Evolutionary conservation across 2,888 invertebrate species (phyloP), one percentile per base, ranked within the genome.

Genomic region (Xylota segnis): DNA sequence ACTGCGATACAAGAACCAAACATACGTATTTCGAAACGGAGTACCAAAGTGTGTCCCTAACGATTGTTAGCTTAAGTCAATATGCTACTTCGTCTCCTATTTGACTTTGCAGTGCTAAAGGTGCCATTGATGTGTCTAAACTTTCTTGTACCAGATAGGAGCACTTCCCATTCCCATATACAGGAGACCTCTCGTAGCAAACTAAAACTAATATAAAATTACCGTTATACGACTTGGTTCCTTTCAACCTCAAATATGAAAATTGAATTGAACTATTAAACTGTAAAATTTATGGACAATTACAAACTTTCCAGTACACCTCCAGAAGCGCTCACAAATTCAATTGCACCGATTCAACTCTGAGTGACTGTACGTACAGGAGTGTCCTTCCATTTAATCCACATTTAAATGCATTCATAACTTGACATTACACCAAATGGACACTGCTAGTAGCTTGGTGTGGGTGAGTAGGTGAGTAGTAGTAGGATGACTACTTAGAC

Each of bases 231-330:
- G 63, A 82, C 16, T 43, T 47, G 29, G 4, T 37, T 47, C 40
- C 6, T 37, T 65, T 50, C 65, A 32, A 65, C 23, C 40, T 37
- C 40, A 47, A 50, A 58, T 65, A 77, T 50, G 50, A 18, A 72
- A 71, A 59, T 71, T 58, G 65, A 77, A 59, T 70, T 82, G n/a
- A 43, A 43, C 66, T 68, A 75, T 76, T 68, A 81, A 75, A 61
- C 14, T 47, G 5, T 12, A 6, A 16, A 61, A 65, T 83, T 77
- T 77, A 83, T 65, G 47, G 37, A 29, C 43, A 70, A 43, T 61
- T 77, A 70, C 16, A 70, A 74, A 65, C 40, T 65, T 79, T 56
- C 37, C 10, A 6, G 7, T 29, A 29, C 45, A 32, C 9, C 18
- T 32, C 18, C 52, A 40, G 50, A 9, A 50, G 52, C 23, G 34